Evolutionary conservation across 2,797 vertebrate genomes (phyloP).

Genomic region (Coranthus polyacanthus): DNA sequence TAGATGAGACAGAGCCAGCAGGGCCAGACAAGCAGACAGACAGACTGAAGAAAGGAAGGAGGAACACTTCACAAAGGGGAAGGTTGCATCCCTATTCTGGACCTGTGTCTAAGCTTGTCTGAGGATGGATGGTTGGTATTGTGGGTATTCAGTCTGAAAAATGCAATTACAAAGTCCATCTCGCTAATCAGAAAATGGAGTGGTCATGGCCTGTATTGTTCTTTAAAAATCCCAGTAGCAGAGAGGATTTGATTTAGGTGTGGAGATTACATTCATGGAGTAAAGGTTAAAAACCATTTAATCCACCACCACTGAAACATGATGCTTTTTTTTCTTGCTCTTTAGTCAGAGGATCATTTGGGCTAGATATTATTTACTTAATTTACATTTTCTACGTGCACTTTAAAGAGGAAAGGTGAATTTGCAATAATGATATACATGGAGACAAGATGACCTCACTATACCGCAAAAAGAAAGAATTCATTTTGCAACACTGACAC

Average conservation of each 20-base stretch:
- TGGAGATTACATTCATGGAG: slow-evolving; percentile 12
- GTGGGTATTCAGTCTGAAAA: slow-evolving; percentile 31
- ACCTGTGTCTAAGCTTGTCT: slow-evolving; percentile 24
- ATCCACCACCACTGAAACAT: no score
- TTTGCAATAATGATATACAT: no score
- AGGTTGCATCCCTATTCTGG: slow-evolving; percentile 9
- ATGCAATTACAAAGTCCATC: slow-evolving; percentile 31
- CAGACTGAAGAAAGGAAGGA: slow-evolving; percentile 25
- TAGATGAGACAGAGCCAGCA: slow-evolving; percentile 67
- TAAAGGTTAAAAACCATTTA: neutral
- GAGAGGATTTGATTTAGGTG: slow-evolving; percentile 19
- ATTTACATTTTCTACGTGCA: no score
- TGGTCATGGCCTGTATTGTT: neutral
- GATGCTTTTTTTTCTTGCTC: no score
- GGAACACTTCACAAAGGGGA: slow-evolving; percentile 43
- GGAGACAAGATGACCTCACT: no score
- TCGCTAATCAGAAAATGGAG: slow-evolving; percentile 27
- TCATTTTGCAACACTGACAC: no score
- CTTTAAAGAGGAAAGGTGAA: no score
- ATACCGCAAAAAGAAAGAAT: no score
- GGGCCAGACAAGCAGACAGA: slow-evolving; percentile 63
- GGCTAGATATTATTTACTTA: no score
- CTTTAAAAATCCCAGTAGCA: neutral
- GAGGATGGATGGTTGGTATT: slow-evolving; percentile 13
- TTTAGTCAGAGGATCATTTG: no score